These are phyloP conservation scores for Cataglyphis livida DNA, from an alignment of 2,888 invertebrate genomes.

Conservation along the genomic window DNA sequence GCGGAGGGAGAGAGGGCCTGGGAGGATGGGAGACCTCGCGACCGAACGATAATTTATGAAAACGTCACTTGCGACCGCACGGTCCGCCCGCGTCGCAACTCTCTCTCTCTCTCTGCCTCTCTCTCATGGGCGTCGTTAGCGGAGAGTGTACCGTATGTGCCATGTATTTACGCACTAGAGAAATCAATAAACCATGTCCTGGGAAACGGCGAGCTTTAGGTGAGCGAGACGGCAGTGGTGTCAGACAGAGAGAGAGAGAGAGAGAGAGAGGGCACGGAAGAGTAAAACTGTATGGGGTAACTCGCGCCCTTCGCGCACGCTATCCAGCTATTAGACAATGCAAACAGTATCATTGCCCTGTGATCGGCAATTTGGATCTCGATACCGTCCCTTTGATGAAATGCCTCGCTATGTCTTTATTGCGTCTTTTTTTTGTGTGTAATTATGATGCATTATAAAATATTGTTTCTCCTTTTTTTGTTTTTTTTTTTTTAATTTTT, in stretches of 20 bases:
- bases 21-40: background rate
- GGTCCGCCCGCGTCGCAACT: constrained; percentile 53
- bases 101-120: constrained; percentile 40
- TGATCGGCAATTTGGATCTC: constrained; percentile 60
- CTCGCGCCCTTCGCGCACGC: constrained; percentile 72
- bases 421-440: background rate
- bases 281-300: constrained; percentile 53
- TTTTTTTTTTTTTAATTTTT: background rate
- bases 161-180: constrained; percentile 76
- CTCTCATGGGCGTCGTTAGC: constrained; percentile 72
- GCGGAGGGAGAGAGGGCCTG: no score
- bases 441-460: constrained; percentile 8
- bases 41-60: constrained; percentile 64
- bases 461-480: background rate
- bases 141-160: constrained; percentile 59
- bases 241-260: background rate
- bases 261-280: constrained; percentile 46
- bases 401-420: constrained; percentile 40
- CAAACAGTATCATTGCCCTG: constrained; percentile 69
- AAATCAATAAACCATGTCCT: constrained; percentile 79
- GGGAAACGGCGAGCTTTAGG: constrained; percentile 69
- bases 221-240: constrained; percentile 64
- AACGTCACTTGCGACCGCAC: constrained; percentile 59
- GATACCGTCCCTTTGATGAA: background rate
- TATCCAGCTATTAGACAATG: constrained; percentile 77